phyloP scores from a whole-genome alignment of 2,797 vertebrate genomes.

The Percopsis omiscomaycus region DNA sequence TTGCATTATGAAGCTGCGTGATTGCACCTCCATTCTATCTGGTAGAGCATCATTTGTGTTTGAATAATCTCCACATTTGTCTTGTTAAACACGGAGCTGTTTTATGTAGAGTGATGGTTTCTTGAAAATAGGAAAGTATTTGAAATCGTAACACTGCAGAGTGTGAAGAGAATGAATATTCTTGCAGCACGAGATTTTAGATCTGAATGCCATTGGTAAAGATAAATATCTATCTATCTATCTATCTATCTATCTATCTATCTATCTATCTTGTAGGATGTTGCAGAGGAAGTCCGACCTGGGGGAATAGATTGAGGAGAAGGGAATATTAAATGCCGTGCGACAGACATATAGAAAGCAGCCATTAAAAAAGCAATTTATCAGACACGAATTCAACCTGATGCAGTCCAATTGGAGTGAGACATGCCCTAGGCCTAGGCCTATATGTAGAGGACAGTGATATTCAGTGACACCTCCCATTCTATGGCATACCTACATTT shows the following conservation, averaged over 20 bases:
- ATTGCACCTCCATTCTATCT: constrained; percentile 60
- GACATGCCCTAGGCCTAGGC: constrained; percentile 32
- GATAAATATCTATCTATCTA: too few relatives aligned
- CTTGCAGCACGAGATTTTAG: not conserved
- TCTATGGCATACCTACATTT: constrained; percentile 38
- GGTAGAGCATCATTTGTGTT: constrained; percentile 36
- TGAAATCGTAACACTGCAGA: too few relatives aligned
- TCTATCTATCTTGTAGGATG: constrained; percentile 17
- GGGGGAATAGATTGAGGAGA: constrained; percentile 28
- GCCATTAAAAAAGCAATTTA: constrained; percentile 43
- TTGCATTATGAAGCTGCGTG: constrained; percentile 59
- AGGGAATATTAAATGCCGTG: constrained; percentile 43
- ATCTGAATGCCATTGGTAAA: too few relatives aligned
- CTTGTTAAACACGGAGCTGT: too few relatives aligned
- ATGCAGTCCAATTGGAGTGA: constrained; percentile 44
- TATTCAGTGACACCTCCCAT: constrained; percentile 23
- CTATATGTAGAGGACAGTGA: constrained; percentile 21
- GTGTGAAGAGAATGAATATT: not conserved
- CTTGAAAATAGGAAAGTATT: too few relatives aligned
- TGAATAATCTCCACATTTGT: too few relatives aligned
- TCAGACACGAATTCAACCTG: constrained; percentile 36
- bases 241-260: not conserved
- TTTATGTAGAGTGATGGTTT: too few relatives aligned
- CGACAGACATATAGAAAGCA: constrained; percentile 14
- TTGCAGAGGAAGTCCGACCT: constrained; percentile 27